A percentile compares a stretch with the other conserved stretches of the same genome.
These are phyloP conservation scores for Corythaeola cristata DNA, from an alignment of 2,113 vertebrate species.

Conservation along the genomic window DNA sequence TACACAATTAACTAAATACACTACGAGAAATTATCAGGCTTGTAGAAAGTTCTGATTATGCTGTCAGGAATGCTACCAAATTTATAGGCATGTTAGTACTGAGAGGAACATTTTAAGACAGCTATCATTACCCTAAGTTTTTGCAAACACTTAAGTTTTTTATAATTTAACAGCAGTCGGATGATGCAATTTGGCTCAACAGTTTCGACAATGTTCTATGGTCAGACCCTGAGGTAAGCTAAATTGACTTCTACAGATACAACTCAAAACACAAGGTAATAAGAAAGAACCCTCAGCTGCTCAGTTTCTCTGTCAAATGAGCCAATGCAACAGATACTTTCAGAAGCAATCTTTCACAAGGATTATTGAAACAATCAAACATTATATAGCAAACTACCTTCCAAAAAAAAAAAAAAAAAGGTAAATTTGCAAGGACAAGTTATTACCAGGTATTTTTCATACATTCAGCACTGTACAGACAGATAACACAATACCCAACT, in stretches of 20 bases:
- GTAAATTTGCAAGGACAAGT: not conserved
- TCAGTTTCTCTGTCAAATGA: not conserved
- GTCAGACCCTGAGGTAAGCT: not conserved
- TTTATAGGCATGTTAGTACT: not conserved
- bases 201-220: not conserved
- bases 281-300: not conserved
- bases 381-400: not conserved
- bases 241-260: not conserved
- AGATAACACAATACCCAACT: not conserved
- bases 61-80: not conserved
- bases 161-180: not conserved
- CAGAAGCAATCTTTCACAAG: not conserved
- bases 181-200: not conserved
- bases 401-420: not conserved
- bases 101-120: not conserved
- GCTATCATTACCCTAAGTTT: not conserved
- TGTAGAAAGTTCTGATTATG: not conserved
- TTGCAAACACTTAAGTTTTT: not conserved
- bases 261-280: not conserved
- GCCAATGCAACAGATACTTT: not conserved
- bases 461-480: not conserved
- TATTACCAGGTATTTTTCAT: not conserved
- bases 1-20: not conserved
- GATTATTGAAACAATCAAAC: not conserved
- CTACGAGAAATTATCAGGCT: not conserved